Conservation (phyloP, 2,888 invertebrate genomes). For the Norana najaformis region DNA sequence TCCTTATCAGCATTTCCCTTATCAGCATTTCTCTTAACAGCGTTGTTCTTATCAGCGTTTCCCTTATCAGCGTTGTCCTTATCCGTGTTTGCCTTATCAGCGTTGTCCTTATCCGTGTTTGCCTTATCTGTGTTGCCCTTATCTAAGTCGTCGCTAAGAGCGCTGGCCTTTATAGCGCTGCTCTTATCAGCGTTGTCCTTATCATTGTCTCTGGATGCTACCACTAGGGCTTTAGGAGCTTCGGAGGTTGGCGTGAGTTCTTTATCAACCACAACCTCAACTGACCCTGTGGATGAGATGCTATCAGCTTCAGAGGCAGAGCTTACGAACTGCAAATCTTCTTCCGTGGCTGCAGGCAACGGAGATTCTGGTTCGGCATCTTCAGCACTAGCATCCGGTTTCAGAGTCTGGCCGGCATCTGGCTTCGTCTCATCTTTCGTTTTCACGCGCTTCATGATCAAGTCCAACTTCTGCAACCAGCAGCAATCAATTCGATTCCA, state of each 20-base stretch:
- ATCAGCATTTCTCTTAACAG: background rate
- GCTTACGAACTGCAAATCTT: background rate
- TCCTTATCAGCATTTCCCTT: background rate
- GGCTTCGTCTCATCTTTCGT: background rate
- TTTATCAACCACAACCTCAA: background rate
- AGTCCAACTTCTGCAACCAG: constrained; percentile 18
- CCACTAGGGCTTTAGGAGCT: background rate
- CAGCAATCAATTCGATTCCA: background rate
- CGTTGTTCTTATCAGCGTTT: background rate
- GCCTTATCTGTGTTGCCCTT: background rate
- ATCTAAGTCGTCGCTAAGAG: background rate
- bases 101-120: background rate
- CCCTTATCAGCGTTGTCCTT: background rate
- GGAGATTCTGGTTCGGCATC: background rate
- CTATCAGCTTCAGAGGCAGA: background rate
- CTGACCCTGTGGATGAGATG: background rate
- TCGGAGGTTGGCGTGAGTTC: background rate
- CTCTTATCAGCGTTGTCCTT: background rate
- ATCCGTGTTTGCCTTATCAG: no score
- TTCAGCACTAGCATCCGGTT: background rate
- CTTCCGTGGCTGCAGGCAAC: background rate
- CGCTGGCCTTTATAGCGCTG: no score
- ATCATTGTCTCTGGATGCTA: background rate
- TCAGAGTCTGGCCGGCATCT: background rate
- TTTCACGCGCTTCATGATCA: constrained; percentile 21